A percentile compares a stretch with the other conserved stretches of the same genome.
Evolutionary conservation across 1,140 invertebrate genomes (phyloP).

Genomic region (Paramacrobiotus metropolitanus): DNA sequence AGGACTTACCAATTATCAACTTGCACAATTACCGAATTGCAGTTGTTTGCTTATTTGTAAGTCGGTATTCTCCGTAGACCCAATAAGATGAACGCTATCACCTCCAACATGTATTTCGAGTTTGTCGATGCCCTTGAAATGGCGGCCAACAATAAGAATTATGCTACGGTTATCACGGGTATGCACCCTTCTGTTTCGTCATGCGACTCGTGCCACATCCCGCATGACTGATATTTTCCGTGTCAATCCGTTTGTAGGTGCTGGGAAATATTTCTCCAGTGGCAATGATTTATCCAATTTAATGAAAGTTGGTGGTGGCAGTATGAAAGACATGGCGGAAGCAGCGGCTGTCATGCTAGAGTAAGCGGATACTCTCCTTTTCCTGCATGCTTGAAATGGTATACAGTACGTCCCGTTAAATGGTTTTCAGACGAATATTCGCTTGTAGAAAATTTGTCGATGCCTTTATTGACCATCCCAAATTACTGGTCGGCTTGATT

Average conservation of each 20-base stretch:
- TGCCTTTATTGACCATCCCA: constrained; percentile 61
- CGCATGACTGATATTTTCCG: not conserved
- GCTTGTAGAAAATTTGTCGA: constrained; percentile 39
- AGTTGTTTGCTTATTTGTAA: no score
- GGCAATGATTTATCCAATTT: constrained; percentile 57
- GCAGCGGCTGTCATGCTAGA: constrained; percentile 22
- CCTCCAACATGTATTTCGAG: constrained; percentile 37
- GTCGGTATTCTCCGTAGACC: no score
- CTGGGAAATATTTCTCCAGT: constrained; percentile 53
- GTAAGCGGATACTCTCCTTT: no score
- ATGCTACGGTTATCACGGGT: constrained; percentile 42
- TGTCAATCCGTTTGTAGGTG: constrained; percentile 19
- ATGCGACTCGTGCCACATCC: not conserved
- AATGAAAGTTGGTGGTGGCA: constrained; percentile 15
- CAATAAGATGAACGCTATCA: not conserved
- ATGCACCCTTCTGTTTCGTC: not conserved
- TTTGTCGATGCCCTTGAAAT: constrained; percentile 37
- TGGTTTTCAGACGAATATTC: constrained; percentile 11
- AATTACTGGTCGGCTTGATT: constrained; percentile 59
- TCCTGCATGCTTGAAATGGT: no score
- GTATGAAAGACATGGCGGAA: constrained; percentile 22
- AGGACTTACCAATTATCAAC: no score
- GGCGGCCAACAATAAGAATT: constrained; percentile 35
- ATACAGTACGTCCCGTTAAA: constrained; percentile 5
- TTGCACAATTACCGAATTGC: no score